These are phyloP conservation scores for Euproctis similis DNA, from an alignment of 2,888 invertebrate species.

Conservation along the genomic window DNA sequence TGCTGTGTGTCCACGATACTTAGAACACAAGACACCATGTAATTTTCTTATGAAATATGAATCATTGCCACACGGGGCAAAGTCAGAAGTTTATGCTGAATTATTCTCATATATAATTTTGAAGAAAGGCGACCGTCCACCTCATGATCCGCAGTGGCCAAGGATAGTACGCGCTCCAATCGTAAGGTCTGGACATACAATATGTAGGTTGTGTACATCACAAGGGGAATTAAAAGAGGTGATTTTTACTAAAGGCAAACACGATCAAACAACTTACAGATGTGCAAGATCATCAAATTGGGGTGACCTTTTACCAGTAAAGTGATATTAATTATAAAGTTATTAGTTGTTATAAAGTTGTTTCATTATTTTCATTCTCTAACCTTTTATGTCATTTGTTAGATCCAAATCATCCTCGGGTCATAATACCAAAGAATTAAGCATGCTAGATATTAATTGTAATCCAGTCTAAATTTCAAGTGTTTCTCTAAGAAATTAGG, in stretches of 20 bases:
- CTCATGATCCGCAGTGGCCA: constrained; percentile 82
- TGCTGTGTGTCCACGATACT: constrained; percentile 82
- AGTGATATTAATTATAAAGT: constrained; percentile 33
- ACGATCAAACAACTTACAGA: constrained; percentile 84
- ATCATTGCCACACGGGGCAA: constrained; percentile 67
- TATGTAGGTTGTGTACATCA: constrained; percentile 86
- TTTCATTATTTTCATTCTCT: no score
- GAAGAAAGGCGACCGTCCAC: constrained; percentile 79
- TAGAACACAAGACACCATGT: constrained; percentile 82
- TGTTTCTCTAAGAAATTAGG: no score
- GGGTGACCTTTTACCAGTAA: constrained; percentile 87
- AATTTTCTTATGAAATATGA: constrained; percentile 82
- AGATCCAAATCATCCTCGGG: no score
- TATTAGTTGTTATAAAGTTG: no score
- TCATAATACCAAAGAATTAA: no score
- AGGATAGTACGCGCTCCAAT: constrained; percentile 84
- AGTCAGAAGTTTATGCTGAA: constrained; percentile 64
- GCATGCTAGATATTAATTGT: no score
- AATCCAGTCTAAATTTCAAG: no score
- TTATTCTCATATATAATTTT: constrained; percentile 87
- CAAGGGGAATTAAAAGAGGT: constrained; percentile 84
- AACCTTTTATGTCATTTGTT: no score
- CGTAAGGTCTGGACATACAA: constrained; percentile 80
- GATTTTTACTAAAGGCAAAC: constrained; percentile 83
- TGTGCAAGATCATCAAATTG: constrained; percentile 84